Evolutionary conservation across 1,140 invertebrate genomes (phyloP), one percentile per base, ranked within the genome.

Genomic region (Copidosoma floridanum): DNA sequence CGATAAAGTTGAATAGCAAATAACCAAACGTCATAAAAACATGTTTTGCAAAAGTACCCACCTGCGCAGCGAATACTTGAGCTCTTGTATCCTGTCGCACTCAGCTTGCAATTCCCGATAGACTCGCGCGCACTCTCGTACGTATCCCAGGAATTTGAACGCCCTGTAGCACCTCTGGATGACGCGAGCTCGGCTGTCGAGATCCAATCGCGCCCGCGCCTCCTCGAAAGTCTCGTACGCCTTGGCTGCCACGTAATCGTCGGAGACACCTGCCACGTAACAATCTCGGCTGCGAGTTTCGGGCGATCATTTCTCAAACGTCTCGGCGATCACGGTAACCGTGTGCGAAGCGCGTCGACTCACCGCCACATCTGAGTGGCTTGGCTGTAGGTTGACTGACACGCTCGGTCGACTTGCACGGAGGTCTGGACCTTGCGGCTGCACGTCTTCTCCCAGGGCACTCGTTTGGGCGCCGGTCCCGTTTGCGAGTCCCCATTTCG

Each of bases 401-500:
- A 73, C 32, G 68, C 66, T 65, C 73, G 77, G 54, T 84, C 78
- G 11, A 65, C 72, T 64, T 71, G 76, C 66, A 79, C 75, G n/a
- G 82, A 81, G 10, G 84, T 86, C 76, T 88, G 86, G 3, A 84
- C 83, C 47, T 83, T 80, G 58, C 83, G 76, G 52, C 82, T 84
- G 44, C 75, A 83, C 64, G 78, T 83, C 41, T 73, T 76, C 58
- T 82, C 76, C 7, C 76, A 74, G n/a, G 78, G 73, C 24, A 82
- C 27, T 65, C 77, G 81, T 58, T 82, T 79, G 18, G 74, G 69
- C 37, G 76, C 76, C 37, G 85, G 85, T 6, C 82, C 83, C 24
- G 86, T 88, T 73, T 89, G 87, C 0, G 84, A 84, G 65, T 77
- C 83, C 8, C 85, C 86, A 70, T 88, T 85, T 59, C 86, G 81